Evolutionary conservation across 2,888 invertebrate genomes (phyloP).

Genomic region (Atrina japonica): DNA sequence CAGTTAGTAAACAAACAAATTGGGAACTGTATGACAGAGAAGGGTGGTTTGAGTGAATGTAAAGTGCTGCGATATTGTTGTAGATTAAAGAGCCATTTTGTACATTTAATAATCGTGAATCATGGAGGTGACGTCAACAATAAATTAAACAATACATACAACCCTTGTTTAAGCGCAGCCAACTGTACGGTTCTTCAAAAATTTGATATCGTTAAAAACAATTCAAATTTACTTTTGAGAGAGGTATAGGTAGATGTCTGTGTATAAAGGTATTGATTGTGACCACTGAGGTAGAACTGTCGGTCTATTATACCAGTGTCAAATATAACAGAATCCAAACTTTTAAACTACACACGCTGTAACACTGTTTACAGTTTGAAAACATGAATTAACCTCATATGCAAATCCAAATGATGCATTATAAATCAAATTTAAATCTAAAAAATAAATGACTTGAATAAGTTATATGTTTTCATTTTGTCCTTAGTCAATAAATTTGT

Average conservation of each 20-base stretch:
- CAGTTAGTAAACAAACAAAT: no score
- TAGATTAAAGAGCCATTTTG: constrained; percentile 1
- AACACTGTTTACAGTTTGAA: neutral
- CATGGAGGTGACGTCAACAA: constrained; percentile 23
- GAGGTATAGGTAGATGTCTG: no score
- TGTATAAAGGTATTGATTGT: no score
- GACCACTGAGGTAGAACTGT: no score
- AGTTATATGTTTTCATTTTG: neutral
- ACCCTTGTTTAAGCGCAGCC: constrained; percentile 1
- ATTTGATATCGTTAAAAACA: neutral
- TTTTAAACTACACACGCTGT: neutral
- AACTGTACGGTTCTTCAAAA: neutral
- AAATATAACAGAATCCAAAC: no score
- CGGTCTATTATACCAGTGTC: no score
- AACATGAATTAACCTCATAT: neutral
- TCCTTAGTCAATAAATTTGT: neutral
- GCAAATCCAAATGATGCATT: neutral
- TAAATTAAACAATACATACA: constrained; percentile 24
- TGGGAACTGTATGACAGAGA: no score
- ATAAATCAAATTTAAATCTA: neutral
- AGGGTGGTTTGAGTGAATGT: no score
- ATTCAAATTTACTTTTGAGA: constrained; percentile 11
- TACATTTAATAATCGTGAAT: constrained; percentile 17
- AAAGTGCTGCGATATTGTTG: no score
- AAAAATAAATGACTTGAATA: no score